A percentile compares a stretch with the other conserved stretches of the same genome.
Conservation (phyloP, 2,113 vertebrate species). For the Ciconia boyciana region DNA sequence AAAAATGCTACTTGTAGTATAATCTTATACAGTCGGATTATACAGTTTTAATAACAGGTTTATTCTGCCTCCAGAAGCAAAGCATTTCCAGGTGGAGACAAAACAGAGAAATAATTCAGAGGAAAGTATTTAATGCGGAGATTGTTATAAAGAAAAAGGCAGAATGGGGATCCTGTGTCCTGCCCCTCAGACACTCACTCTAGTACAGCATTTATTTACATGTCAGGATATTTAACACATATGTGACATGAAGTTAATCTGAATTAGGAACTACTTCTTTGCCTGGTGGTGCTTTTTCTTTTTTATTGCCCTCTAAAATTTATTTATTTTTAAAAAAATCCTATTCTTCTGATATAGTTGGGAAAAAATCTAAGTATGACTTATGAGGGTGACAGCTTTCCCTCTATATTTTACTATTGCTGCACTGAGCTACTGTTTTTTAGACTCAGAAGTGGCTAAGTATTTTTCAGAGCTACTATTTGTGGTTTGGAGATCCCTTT, state of each 20-base stretch:
- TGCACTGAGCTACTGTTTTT: not conserved
- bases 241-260: not conserved
- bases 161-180: not conserved
- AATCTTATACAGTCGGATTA: not conserved
- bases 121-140: not conserved
- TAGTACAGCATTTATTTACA: not conserved
- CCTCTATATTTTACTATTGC: not conserved
- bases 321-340: not conserved
- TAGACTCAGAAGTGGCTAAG: not conserved
- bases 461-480: not conserved
- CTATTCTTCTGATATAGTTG: not conserved
- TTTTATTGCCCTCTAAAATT: not conserved
- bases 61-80: not conserved
- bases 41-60: not conserved
- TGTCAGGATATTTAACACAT: accelerated
- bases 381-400: not conserved
- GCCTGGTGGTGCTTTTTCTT: not conserved
- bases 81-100: not conserved
- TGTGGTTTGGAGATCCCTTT: not conserved
- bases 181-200: not conserved
- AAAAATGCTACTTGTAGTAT: not conserved
- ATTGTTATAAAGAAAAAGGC: not conserved
- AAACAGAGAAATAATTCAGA: not conserved
- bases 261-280: not conserved
- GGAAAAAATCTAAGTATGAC: not conserved